Conservation (phyloP, 2,797 vertebrate genomes). For the Gephyroberyx darwinii region DNA sequence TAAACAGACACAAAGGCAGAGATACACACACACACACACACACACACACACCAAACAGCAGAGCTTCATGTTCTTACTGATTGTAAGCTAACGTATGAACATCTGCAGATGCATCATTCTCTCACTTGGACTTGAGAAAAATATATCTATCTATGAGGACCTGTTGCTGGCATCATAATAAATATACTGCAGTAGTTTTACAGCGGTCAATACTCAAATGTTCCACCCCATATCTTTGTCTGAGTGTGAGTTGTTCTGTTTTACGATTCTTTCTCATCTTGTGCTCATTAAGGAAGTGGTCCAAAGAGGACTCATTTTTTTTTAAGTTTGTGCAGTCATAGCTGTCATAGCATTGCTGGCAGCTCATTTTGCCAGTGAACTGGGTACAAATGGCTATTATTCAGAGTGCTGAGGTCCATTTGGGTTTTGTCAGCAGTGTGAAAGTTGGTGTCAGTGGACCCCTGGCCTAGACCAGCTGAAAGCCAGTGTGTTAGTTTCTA, state of each 20-base stretch:
- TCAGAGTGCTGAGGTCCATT: slow-evolving; percentile 89
- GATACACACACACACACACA: not conserved
- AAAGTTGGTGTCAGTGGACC: slow-evolving; percentile 89
- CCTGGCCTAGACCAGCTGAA: slow-evolving; percentile 89
- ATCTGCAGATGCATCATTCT: slow-evolving; percentile 17
- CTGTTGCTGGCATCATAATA: no score
- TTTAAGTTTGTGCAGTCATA: slow-evolving; percentile 38
- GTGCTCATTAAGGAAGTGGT: slow-evolving; percentile 40
- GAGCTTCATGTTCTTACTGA: not conserved
- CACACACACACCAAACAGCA: slow-evolving; percentile 28
- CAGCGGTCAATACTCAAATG: not conserved
- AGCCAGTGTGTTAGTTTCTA: slow-evolving; percentile 97
- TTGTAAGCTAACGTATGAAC: not conserved
- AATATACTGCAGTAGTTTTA: not conserved
- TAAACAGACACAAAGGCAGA: not conserved
- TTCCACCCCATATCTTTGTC: slow-evolving; percentile 16
- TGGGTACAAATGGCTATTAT: slow-evolving; percentile 95
- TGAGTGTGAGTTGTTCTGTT: not conserved
- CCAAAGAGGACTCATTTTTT: slow-evolving; percentile 55
- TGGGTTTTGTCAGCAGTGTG: slow-evolving; percentile 88
- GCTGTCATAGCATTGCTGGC: slow-evolving; percentile 72
- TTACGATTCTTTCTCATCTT: slow-evolving; percentile 24
- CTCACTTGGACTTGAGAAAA: not conserved
- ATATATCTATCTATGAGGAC: not conserved
- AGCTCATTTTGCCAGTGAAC: slow-evolving; percentile 92